Base-by-base conservation (phyloP, 2,888 invertebrate genomes). In the Drymonia ruficornis region DNA sequence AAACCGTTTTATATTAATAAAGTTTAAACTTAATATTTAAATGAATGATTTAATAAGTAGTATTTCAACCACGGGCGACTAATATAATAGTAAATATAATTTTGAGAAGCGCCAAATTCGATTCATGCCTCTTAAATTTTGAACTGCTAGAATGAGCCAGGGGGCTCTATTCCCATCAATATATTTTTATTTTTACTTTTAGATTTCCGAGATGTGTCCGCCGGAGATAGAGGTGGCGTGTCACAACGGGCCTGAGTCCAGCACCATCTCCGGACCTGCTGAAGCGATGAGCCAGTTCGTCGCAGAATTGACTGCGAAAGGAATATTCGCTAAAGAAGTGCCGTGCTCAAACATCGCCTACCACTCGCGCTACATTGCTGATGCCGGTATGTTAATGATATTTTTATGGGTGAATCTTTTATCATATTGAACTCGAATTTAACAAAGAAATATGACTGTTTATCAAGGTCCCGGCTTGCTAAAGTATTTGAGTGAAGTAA, bases 341-440 rank as follows among this genome's bases (percentile, higher is more conserved):
- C 86, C 87, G 1, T 96, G 97, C 61, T 95, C 97, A 15, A 97
- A 97, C 70, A 97, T 98, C 59, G 97, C 98, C 0, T 98, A 98
- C 78, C 98, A 98, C 79, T 97, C 97, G 45, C 94, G 95, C 40
- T 97, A 97, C 71, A 97, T 98, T 70, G 93, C 94, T 1, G 91
- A 94, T 51, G 95, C 95, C 53, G 94, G 91, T 84, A 67, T 65
- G 70, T 49, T 13, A 12, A 23, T 11, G 3, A 23, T 19, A n/a
- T 1, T 18, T 15, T 5, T 43, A 19, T 11, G 15, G 42, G n/a
- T n/a, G n/a, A n/a, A n/a, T n/a, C n/a, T n/a, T n/a, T n/a, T 42
- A 5, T 11, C 9, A 19, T 43, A 1, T 19, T 43, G 12, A 19
- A 19, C 12, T 19, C 9, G 13, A 23, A 44, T 16, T 13, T 23